A percentile compares a stretch with the other conserved stretches of the same genome.
Evolutionary conservation across 2,797 vertebrate species (phyloP).

Genomic region (Pantherophis vulpinus): DNA sequence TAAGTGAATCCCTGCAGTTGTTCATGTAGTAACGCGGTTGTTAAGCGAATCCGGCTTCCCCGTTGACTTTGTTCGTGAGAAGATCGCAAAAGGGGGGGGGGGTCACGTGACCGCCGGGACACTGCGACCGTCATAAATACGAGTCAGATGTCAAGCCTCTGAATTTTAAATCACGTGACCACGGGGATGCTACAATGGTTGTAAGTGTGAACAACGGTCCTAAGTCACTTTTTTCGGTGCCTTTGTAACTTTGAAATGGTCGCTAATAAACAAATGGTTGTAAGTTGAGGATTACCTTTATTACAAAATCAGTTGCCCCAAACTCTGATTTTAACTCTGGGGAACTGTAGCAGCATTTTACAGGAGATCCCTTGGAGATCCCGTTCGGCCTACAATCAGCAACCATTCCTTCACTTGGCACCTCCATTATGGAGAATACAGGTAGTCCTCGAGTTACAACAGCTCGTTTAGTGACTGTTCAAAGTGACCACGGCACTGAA

Average conservation of each 20-base stretch:
- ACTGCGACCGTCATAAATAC: neutral
- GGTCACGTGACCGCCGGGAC: neutral
- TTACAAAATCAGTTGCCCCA: neutral
- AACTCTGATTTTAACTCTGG: neutral
- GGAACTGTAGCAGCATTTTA: neutral
- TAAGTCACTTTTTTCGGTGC: too few species aligned
- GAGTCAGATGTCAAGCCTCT: neutral
- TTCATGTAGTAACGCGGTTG: neutral
- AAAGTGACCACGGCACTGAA: neutral
- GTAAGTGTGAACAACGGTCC: neutral
- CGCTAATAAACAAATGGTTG: neutral
- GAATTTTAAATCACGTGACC: neutral
- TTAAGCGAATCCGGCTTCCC: neutral
- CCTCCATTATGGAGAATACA: neutral
- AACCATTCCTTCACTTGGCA: neutral
- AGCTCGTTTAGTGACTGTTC: neutral
- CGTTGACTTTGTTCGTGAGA: neutral
- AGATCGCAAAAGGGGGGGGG: neutral
- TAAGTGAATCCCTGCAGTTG: neutral
- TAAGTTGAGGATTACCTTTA: neutral
- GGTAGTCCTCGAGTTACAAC: neutral
- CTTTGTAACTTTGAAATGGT: neutral
- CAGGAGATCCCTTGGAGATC: neutral
- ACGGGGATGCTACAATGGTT: fast-evolving
- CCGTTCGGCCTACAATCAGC: too few species aligned